Percentiles rank a stretch among this genome's conserved stretches.
These are phyloP conservation scores for Pseudorhiza aurosa DNA, from an alignment of 30 jellyfish, hydroid and myxozoan species.

Conservation along the genomic window DNA sequence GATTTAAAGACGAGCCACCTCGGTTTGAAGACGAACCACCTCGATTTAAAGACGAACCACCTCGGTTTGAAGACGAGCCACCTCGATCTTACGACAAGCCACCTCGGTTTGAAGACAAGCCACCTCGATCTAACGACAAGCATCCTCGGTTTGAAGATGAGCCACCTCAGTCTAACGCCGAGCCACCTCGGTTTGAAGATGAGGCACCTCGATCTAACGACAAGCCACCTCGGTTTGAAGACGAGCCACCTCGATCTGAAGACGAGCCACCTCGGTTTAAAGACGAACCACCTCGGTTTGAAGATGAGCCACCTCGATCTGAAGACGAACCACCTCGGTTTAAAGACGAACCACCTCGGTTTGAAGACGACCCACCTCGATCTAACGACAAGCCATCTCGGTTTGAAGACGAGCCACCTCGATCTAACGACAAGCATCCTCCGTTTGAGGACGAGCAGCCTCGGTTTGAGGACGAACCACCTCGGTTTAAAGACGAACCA, in stretches of 20 bases:
- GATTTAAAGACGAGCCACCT: too few species aligned
- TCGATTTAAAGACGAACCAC: too few species aligned
- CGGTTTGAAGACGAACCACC: too few species aligned
- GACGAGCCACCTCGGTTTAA: background rate
- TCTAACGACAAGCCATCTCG: background rate
- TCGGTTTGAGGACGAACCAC: background rate
- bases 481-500: background rate
- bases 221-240: background rate
- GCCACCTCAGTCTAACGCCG: background rate
- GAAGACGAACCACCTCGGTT: background rate
- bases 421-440: background rate
- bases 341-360: background rate
- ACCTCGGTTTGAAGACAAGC: too few species aligned
- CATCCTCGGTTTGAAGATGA: background rate
- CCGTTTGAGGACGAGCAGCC: background rate
- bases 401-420: background rate
- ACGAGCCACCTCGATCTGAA: background rate
- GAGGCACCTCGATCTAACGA: background rate
- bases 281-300: background rate
- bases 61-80: too few species aligned
- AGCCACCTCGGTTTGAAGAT: background rate
- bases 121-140: too few species aligned
- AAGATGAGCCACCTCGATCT: background rate
- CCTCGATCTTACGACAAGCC: too few species aligned
- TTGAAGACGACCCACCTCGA: background rate